These are phyloP conservation scores for Limonius californicus DNA, from an alignment of 1,140 invertebrate species.

Conservation along the genomic window DNA sequence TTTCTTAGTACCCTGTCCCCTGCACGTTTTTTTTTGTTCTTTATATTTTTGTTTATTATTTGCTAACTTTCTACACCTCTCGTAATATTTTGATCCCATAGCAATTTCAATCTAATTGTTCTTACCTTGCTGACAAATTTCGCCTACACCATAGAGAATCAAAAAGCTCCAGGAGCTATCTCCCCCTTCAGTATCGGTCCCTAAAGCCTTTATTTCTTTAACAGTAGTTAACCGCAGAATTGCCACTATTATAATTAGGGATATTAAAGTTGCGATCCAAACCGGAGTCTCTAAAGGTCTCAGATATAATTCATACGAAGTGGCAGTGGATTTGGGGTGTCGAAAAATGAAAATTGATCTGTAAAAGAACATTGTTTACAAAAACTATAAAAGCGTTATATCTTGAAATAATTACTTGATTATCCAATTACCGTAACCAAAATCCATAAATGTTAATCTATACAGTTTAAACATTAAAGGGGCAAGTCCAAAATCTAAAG, in stretches of 20 bases:
- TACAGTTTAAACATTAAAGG: constrained; percentile 58
- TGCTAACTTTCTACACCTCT: too few species aligned
- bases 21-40: neutral
- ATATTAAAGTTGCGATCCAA: constrained; percentile 51
- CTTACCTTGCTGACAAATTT: constrained; percentile 38
- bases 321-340: constrained; percentile 53
- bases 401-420: constrained; percentile 47
- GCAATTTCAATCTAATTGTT: too few species aligned
- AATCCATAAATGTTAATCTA: constrained; percentile 56
- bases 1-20: too few species aligned
- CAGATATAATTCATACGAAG: constrained; percentile 56
- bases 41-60: neutral
- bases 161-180: constrained; percentile 28
- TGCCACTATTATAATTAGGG: constrained; percentile 40
- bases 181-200: neutral
- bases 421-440: constrained; percentile 56
- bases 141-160: constrained; percentile 31
- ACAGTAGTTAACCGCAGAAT: constrained; percentile 30
- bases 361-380: neutral
- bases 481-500: constrained; percentile 58
- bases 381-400: neutral
- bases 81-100: too few species aligned
- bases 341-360: constrained; percentile 54
- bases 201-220: too few species aligned
- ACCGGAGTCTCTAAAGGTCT: constrained; percentile 53